Base-by-base conservation (phyloP, 2,888 invertebrate species). In the Epinotia ramella region DNA sequence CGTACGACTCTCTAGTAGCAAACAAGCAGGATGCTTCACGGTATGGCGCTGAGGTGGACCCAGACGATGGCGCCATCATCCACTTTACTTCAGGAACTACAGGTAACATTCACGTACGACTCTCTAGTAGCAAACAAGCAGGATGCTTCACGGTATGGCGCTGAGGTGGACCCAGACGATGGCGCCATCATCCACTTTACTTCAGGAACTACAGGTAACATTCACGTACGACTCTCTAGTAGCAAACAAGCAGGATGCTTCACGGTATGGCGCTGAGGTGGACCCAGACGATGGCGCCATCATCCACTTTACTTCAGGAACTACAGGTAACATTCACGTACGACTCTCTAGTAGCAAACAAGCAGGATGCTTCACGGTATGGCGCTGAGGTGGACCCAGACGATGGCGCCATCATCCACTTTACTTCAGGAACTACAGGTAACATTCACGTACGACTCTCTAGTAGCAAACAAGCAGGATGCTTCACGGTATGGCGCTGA, bases 171-270 rank as follows among this genome's bases (percentile, higher is more conserved):
- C 68, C 96, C 97, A 16, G 96, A 96, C 83, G 96, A 96, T 72
- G 96, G 97, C 3, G 95, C 95, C 79, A 96, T 97, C 84, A 97
- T 99, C 81, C 96, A 97, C 87, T 97, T 98, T 84, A 98, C 98
- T 5, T 98, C 98, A 11, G 95, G 95, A 0, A 94, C 95, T 24
- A 94, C 94, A 56, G 82, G 95, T 33, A 0, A 85, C 89, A 2
- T 84, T 85, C 9, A 78, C 83, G 6, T 87, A 87, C 28, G 83
- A 88, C 28, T 82, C 88, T 0, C 77, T 95, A 7, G 79, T 89
- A n/a, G 80, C 79, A 49, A 87, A 85, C 59, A 84, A 81, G 16
- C 83, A 80, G 40, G 86, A 87, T 11, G 85, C 89, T 20, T 86
- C 90, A 0, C 83, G 82, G 67, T 91, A 90, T 71, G 96, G 96